These are phyloP conservation scores for Peromyscus californicus DNA, from an alignment of 2,113 vertebrate genomes.

Conservation along the genomic window DNA sequence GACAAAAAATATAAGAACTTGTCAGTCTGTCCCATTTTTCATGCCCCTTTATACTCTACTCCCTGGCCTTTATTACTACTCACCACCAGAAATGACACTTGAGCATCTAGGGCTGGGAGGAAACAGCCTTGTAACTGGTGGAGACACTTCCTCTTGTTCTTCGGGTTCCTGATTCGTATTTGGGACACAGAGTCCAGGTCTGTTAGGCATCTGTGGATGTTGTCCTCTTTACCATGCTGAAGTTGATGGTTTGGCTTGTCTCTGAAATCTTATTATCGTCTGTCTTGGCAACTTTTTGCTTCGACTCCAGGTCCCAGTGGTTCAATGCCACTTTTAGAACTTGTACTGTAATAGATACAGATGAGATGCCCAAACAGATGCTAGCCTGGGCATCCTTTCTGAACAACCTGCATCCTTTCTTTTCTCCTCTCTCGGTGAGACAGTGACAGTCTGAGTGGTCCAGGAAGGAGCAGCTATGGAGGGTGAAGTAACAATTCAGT, in stretches of 20 bases:
- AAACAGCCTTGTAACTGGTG: not conserved
- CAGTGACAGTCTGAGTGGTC: not conserved
- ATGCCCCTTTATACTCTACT: not conserved
- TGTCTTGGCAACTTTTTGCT: not conserved
- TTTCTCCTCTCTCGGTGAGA: not conserved
- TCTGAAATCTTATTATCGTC: not conserved
- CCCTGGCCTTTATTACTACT: not conserved
- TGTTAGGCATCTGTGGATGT: not conserved
- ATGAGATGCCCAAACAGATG: not conserved
- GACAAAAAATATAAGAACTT: not conserved
- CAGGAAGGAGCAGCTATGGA: not conserved
- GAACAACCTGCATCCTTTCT: not conserved
- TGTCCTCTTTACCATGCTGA: not conserved
- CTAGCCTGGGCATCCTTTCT: not conserved
- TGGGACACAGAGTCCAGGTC: not conserved
- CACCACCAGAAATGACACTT: not conserved
- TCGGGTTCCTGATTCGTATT: not conserved
- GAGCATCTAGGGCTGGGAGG: not conserved
- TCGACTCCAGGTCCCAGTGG: not conserved
- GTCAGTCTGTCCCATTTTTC: not conserved
- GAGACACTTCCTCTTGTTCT: not conserved
- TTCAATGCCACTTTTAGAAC: not conserved
- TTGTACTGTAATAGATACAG: not conserved
- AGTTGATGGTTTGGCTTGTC: not conserved
- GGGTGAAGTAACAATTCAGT: constrained; percentile 34